Evolutionary conservation across 2,888 invertebrate species (phyloP), one percentile per base, ranked within the genome.

Genomic region (Zeuzera pyrina): DNA sequence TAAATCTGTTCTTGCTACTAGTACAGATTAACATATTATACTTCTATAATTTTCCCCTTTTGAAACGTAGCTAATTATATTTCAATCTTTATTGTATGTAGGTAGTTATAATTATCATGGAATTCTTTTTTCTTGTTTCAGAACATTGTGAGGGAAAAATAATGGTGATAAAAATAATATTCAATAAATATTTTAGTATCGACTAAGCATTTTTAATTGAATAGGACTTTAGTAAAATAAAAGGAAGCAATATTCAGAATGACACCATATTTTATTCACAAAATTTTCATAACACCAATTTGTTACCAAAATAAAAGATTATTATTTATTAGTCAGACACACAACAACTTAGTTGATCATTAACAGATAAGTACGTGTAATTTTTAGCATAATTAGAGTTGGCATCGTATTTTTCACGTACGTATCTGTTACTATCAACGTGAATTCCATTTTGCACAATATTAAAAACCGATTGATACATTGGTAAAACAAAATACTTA

Each of bases 211-310:
- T n/a, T n/a, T n/a, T n/a, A n/a, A n/a, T n/a, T n/a, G n/a, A n/a
- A n/a, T n/a, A n/a, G n/a, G n/a, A n/a, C n/a, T n/a, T n/a, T n/a
- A n/a, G n/a, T n/a, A n/a, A n/a, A n/a, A n/a, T n/a, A n/a, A n/a
- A n/a, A n/a, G n/a, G n/a, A n/a, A n/a, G n/a, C n/a, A n/a, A n/a
- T 41, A 42, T 60, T 57, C 62, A 69, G 68, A 72, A 76, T 81
- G 74, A 79, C 77, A 78, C 76, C 76, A 76, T 76, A 73, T 73
- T 78, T 77, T 78, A 79, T 79, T 81, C 74, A 79, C 78, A 81
- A 72, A 67, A 61, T 71, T 71, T 69, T 77, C 69, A 77, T 79
- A 78, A 81, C 79, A 78, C 77, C 77, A 77, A 79, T 74, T 73
- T 72, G 70, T 77, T 79, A 81, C 73, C 78, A 81, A 81, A 81